Percentiles rank a stretch among this genome's conserved stretches.
phyloP scores from a whole-genome alignment of 2,797 vertebrate genomes.

The Poeciliopsis presidionis region DNA sequence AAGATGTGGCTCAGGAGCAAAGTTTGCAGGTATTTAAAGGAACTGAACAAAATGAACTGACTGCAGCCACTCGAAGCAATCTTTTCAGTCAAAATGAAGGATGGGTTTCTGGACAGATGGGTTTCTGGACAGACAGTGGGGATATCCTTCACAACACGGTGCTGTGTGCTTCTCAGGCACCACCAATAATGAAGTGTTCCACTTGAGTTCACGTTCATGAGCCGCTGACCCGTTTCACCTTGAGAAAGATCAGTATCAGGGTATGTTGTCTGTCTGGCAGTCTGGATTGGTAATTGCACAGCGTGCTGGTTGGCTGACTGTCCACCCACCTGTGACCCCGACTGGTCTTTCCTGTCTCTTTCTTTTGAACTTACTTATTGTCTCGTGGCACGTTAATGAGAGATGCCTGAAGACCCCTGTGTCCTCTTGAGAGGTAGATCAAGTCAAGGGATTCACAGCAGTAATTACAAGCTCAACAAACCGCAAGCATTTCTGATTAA shows the following conservation, averaged over 20 bases:
- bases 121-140: slow-evolving; percentile 23
- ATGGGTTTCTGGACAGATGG: slow-evolving; percentile 24
- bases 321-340: slow-evolving; percentile 53
- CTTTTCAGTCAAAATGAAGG: slow-evolving; percentile 8
- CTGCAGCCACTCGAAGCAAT: neutral
- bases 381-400: neutral
- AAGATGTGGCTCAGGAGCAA: neutral
- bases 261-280: slow-evolving; percentile 64
- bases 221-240: slow-evolving; percentile 61
- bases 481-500: neutral
- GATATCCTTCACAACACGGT: slow-evolving; percentile 37
- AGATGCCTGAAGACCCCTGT: neutral
- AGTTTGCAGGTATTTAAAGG: neutral
- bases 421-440: neutral
- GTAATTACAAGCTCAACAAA: neutral
- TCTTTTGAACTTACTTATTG: slow-evolving; percentile 18
- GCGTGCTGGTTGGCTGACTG: slow-evolving; percentile 54
- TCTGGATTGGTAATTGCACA: slow-evolving; percentile 57
- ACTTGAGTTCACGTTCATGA: too few species aligned
- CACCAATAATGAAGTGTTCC: slow-evolving; percentile 9
- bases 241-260: slow-evolving; percentile 44
- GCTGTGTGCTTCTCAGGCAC: slow-evolving; percentile 40
- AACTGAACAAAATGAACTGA: neutral
- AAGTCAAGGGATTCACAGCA: neutral
- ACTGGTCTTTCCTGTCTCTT: slow-evolving; percentile 11